Base-by-base conservation (phyloP, 2,113 vertebrate species). In the Hippocampus comes region DNA sequence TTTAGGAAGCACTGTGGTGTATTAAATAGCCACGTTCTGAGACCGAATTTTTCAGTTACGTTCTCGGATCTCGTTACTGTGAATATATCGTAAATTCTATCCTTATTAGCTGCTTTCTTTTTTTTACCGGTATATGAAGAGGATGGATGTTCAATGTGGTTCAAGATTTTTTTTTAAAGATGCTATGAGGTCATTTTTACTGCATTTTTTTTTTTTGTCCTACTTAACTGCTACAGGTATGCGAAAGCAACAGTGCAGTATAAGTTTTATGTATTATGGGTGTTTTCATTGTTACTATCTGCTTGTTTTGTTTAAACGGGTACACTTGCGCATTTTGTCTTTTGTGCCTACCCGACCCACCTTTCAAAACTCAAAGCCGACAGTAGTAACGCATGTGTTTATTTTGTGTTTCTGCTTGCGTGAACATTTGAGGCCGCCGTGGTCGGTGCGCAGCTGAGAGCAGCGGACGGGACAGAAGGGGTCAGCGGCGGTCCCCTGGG, bases 41-140 rank as follows among this genome's bases (percentile, higher is more conserved):
- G 72, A 15, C 41, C 34, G 80, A 67, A 85, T 85, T 85, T 85
- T 81, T 86, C 87, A 86, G 9, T 73, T 69, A 82, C 78, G 75
- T 90, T 90, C 74, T 85, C 78, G 84, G 78, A 23, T 87, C 84
- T 71, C 9, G 75, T 59, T 80, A 70, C 76, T 75, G 57, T 87
- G 17, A 1, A 46, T 38, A 80, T 73, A 80, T 63, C 73, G 71
- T 83, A 70, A 64, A 81, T 80, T 53, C 75, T 77, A 71, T 75
- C 73, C 76, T 82, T 79, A 72, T 83, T 85, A 82, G 79, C 79
- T 79, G 67, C 81, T 55, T 67, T 68, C 74, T 79, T 68, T 63
- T 60, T 51, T 51, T 8, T 30, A 18, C 5, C 57, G 8, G 25
- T 17, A 60, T 17, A 60, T 30, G 15, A 59, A 59, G 4, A 17